Conservation (phyloP, 2,797 vertebrate species). For the Alcedo atthis region DNA sequence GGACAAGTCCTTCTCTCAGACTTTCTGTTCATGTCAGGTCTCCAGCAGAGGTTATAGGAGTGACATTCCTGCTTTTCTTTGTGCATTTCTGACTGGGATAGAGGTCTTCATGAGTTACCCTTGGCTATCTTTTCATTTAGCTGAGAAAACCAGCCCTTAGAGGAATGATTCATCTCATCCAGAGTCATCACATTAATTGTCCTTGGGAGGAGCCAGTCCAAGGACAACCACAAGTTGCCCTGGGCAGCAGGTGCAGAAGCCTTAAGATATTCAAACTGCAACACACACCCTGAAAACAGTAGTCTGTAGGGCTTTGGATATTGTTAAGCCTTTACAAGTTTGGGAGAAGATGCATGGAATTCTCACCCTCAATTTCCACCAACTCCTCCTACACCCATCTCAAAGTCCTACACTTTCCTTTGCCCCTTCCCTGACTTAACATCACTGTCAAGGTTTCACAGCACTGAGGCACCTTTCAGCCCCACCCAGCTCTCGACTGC, state of each 20-base stretch:
- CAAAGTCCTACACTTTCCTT: not conserved
- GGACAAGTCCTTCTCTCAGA: not conserved
- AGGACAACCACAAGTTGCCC: accelerated
- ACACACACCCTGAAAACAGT: accelerated
- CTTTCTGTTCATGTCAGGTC: not conserved
- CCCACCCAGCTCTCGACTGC: not conserved
- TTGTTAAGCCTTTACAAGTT: not conserved
- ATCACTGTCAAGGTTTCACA: accelerated
- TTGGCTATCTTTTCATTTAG: not conserved
- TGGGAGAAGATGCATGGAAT: not conserved
- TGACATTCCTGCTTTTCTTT: not conserved
- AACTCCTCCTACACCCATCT: not conserved
- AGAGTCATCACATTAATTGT: accelerated
- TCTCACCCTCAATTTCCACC: not conserved
- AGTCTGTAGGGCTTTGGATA: not conserved
- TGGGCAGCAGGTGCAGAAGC: accelerated
- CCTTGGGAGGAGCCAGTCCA: not conserved
- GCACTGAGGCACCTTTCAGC: not conserved
- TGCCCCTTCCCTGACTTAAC: not conserved
- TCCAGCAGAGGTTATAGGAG: not conserved
- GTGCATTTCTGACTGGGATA: not conserved
- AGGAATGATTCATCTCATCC: not conserved
- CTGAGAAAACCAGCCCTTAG: not conserved
- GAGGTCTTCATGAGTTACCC: not conserved
- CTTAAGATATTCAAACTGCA: accelerated